These are phyloP conservation scores for Botia kubotai DNA, from an alignment of 2,797 vertebrate genomes.

Conservation along the genomic window DNA sequence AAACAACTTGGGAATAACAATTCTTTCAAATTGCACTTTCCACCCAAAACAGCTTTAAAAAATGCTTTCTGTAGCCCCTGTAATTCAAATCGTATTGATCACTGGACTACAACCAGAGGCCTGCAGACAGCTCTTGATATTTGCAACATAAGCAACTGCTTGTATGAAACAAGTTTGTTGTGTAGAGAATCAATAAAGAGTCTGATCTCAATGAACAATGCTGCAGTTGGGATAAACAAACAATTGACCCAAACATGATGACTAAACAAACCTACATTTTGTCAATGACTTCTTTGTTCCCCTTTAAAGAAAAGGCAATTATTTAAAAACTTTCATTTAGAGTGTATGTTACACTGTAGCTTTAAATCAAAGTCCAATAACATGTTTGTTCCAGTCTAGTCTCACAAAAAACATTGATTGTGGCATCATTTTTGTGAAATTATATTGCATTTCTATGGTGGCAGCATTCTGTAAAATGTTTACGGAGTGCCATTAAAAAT, in stretches of 20 bases:
- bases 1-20: slow-evolving; percentile 14
- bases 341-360: background rate
- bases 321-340: background rate
- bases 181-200: slow-evolving; percentile 19
- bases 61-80: background rate
- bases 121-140: slow-evolving; percentile 39
- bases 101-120: slow-evolving; percentile 21
- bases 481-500: too few relatives aligned
- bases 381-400: background rate
- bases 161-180: slow-evolving; percentile 23
- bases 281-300: background rate
- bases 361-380: slow-evolving; percentile 11
- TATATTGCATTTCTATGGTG: too few relatives aligned
- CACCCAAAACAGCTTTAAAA: slow-evolving; percentile 27
- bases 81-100: slow-evolving; percentile 38
- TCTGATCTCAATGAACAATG: slow-evolving; percentile 24
- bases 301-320: background rate
- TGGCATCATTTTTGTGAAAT: background rate
- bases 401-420: background rate
- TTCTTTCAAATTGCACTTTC: background rate
- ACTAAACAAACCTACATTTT: background rate
- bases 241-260: slow-evolving; percentile 1
- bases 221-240: slow-evolving; percentile 20
- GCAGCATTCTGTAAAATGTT: too few relatives aligned
- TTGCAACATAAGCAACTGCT: slow-evolving; percentile 38